Evolutionary conservation across 2,888 invertebrate species (phyloP).

Genomic region (Trissolcus brochymenae): DNA sequence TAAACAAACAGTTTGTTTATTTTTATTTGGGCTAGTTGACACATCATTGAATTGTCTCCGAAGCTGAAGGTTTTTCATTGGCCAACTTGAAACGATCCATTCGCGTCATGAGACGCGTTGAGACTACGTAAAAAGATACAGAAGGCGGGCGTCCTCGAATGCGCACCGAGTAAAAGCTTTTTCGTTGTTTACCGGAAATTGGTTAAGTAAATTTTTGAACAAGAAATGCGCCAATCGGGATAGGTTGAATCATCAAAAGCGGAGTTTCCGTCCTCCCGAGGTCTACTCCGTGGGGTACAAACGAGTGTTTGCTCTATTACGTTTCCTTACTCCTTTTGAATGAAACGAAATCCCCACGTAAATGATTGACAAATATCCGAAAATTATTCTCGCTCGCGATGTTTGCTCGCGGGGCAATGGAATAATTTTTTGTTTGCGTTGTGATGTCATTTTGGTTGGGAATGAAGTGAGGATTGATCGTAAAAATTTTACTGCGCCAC

Average conservation of each 20-base stretch:
- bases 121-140: conserved; percentile 43
- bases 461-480: background rate
- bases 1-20: background rate
- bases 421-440: background rate
- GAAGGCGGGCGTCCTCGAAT: conserved; percentile 31
- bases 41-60: conserved; percentile 30
- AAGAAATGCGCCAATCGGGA: conserved; percentile 32
- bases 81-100: conserved; percentile 20
- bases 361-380: conserved; percentile 43
- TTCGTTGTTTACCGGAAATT: conserved; percentile 53
- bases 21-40: background rate
- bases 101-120: conserved; percentile 41
- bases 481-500: too few species aligned
- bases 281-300: conserved; percentile 26
- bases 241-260: conserved; percentile 35
- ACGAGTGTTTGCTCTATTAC: conserved; percentile 37
- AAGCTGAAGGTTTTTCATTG: conserved; percentile 16
- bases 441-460: background rate
- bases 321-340: conserved; percentile 35
- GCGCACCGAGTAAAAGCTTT: conserved; percentile 44
- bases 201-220: conserved; percentile 53
- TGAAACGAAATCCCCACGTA: conserved; percentile 22
- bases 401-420: background rate
- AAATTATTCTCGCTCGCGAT: conserved; percentile 11
- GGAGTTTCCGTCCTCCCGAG: conserved; percentile 27